These are phyloP conservation scores for Dunckerocampus dactyliophorus DNA, from an alignment of 2,113 vertebrate species.

Conservation along the genomic window DNA sequence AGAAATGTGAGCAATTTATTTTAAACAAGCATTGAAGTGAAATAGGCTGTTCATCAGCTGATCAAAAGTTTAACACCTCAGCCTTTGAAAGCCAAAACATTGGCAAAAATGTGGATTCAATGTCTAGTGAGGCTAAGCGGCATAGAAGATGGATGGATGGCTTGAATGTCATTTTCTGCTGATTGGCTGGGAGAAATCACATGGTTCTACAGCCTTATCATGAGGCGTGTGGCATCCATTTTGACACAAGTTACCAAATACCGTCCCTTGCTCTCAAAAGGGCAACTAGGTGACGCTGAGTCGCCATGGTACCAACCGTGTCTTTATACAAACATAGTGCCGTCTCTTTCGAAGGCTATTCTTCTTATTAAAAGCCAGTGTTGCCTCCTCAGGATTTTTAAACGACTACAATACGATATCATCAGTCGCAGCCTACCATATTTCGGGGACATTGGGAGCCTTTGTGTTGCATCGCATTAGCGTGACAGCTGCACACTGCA, in stretches of 20 bases:
- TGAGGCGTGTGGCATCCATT: not conserved
- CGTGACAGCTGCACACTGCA: conserved; percentile 6
- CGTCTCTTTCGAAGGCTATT: not conserved
- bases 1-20: too few species aligned
- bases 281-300: not conserved
- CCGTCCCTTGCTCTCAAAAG: not conserved
- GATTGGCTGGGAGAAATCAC: not conserved
- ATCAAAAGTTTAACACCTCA: too few species aligned
- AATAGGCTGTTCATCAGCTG: too few species aligned
- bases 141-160: too few species aligned
- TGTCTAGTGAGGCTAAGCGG: too few species aligned
- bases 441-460: not conserved
- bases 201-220: not conserved
- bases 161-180: too few species aligned
- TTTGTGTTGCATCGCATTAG: conserved; percentile 6
- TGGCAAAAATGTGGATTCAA: too few species aligned
- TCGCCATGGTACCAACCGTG: not conserved
- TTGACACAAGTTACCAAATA: not conserved
- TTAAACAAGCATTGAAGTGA: too few species aligned
- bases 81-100: too few species aligned
- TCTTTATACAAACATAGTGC: too few species aligned
- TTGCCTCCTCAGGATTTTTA: not conserved
- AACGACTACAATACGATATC: not conserved
- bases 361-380: not conserved
- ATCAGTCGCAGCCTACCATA: not conserved